Base-by-base conservation (phyloP, 2,113 vertebrate species). In the Tetrao urogallus region DNA sequence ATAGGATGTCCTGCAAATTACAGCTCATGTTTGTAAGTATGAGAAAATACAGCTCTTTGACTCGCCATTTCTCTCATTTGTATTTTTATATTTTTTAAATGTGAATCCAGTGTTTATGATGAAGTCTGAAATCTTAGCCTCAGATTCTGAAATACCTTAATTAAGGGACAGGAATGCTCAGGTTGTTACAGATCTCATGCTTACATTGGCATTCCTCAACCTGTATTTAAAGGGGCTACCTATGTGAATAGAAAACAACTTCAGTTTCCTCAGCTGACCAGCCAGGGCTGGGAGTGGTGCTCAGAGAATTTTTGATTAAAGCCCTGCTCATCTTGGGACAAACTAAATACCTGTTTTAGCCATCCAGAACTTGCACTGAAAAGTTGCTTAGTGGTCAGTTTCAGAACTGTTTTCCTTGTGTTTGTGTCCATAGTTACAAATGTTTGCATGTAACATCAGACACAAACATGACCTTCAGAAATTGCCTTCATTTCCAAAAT, bases 401-500 rank as follows among this genome's bases (percentile, higher is more conserved):
- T 64, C 42, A 56, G 36, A 95, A 90, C 75, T 57, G 43, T 63
- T 81, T 27, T 65, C 32, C 12, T 76, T 63, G 6, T 43, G 66
- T 85, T 87, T 87, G 18, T 83, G 40, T 75, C 56, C 24, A 9
- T 90, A 76, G 66, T 36, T 81, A 50, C 64, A 87, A 74, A 79
- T 90, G 48, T 64, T 58, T 89, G 13, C 93, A 48, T 79, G 42
- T 84, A 82, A 94, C 38, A 75, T 7, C 60, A 65, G 93, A 57
- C 64, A 38, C 48, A 84, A 95, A 76, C 64, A 85, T 1, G 61
- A 83, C 66, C 27, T 75, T 96, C 52, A 84, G 61, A 92, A 75
- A 47, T 78, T 86, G 71, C 88, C 88, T 70, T 70, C 60, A 40
- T 95, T 57, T 89, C 90, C 95, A 64, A 83, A 81, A 85, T 97